Base-by-base conservation (phyloP, 2,888 invertebrate genomes). In the Polymixis flavicincta region DNA sequence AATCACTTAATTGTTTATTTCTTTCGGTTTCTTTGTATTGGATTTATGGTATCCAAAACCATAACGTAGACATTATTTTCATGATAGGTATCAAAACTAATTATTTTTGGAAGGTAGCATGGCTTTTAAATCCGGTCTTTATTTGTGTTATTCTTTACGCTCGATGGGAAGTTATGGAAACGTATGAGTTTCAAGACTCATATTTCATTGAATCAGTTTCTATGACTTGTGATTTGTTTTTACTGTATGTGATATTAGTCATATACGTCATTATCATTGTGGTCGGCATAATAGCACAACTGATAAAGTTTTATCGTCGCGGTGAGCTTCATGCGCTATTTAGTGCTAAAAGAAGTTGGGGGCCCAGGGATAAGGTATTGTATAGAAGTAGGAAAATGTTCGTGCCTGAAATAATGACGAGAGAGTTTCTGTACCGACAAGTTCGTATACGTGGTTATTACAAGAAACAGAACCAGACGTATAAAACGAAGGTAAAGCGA, bases 381-480 rank as follows among this genome's bases (percentile, higher is more conserved):
- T 92, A 85, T 69, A 94, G 93, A 82, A 96, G 96, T 83, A 92
- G 96, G 83, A 93, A 92, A 84, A 95, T 96, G 95, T 96, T 96
- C 88, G 92, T 95, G 0, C 95, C 96, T 0, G 95, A 96, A 90
- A 94, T 96, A 84, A 96, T 96, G 96, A 96, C 96, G 0, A 92
- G 95, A 75, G 96, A 96, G 83, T 96, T 96, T 90, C 83, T 96
- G 61, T 96, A 96, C 76, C 89, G 96, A 70, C 96, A 96, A 92
- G 93, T 95, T 2, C 92, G 94, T 78, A 94, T 96, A 75, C 92
- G 92, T 55, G 95, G 95, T 0, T 95, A 94, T 84, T 88, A 85
- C 50, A 91, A 89, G 52, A 90, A 60, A 37, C 55, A 87, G 70
- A 82, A 64, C 11, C 78, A 0, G 22, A 9, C 17, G 6, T 11